These are phyloP conservation scores for Mungos mungo DNA, from an alignment of 2,113 vertebrate genomes.

Conservation along the genomic window DNA sequence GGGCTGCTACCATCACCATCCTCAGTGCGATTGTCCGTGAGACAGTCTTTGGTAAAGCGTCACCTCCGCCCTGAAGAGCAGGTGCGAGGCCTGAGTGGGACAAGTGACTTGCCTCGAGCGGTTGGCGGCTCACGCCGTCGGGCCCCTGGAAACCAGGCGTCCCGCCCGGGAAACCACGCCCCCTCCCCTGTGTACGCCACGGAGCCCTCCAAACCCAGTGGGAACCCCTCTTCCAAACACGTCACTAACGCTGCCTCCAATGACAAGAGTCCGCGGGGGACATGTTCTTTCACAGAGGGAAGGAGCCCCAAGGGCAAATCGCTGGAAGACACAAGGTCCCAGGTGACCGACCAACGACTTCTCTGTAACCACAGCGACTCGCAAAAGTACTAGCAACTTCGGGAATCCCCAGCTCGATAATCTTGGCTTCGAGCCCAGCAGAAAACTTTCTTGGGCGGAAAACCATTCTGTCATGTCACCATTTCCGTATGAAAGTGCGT, in stretches of 20 bases:
- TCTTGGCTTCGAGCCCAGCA: background rate
- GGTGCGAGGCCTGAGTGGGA: background rate
- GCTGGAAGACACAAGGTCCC: accelerated
- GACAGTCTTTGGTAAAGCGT: background rate
- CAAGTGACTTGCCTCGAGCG: background rate
- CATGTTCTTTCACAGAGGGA: background rate
- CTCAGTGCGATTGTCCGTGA: too few species aligned
- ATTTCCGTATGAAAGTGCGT: accelerated
- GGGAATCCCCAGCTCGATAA: background rate
- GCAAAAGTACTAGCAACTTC: background rate
- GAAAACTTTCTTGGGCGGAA: background rate
- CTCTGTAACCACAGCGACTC: background rate
- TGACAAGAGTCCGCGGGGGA: too few species aligned
- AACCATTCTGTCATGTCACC: background rate
- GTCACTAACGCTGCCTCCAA: background rate
- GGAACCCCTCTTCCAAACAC: background rate
- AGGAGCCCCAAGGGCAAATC: background rate
- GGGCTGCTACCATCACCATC: too few species aligned
- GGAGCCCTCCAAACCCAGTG: accelerated
- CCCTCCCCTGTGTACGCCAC: accelerated
- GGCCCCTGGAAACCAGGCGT: too few species aligned
- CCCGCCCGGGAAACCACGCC: background rate
- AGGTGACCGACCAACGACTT: accelerated
- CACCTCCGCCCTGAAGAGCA: too few species aligned
- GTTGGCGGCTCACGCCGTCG: background rate